Conservation (phyloP, 2,113 vertebrate genomes). For the Ciconia stormi region DNA sequence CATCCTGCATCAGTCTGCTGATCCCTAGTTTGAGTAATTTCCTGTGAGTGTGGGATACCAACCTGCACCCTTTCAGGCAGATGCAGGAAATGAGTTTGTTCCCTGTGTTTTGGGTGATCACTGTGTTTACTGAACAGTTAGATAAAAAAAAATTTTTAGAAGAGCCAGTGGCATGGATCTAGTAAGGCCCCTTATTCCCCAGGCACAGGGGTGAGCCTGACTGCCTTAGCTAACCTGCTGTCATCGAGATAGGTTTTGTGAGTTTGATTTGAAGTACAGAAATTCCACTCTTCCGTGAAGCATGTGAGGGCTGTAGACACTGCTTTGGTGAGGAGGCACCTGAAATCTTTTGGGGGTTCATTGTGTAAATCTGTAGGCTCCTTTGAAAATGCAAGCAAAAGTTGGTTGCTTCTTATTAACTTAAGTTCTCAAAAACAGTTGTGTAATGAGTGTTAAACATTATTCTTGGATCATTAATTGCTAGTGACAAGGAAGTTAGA, state of each 20-base stretch:
- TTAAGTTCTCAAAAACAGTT: background rate
- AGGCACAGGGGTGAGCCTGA: accelerated
- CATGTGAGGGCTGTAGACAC: background rate
- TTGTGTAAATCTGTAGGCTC: background rate
- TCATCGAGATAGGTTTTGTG: background rate
- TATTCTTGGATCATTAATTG: background rate
- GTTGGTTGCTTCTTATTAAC: background rate
- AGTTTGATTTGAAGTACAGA: background rate
- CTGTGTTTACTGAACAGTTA: background rate
- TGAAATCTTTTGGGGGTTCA: background rate
- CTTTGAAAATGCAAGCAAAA: background rate
- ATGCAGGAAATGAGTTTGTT: background rate
- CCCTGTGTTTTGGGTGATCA: background rate
- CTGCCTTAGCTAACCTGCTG: background rate
- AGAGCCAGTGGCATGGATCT: background rate
- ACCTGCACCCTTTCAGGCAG: background rate
- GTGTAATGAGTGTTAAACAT: background rate
- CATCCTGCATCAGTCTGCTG: background rate
- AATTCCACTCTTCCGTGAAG: background rate
- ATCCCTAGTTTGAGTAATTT: background rate
- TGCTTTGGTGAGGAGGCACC: background rate
- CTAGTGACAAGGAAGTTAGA: background rate
- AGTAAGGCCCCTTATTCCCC: background rate
- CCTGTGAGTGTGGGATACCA: background rate
- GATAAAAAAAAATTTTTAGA: background rate